Conservation (phyloP, 2,113 vertebrate genomes). For the Tetraodon nigroviridis region DNA sequence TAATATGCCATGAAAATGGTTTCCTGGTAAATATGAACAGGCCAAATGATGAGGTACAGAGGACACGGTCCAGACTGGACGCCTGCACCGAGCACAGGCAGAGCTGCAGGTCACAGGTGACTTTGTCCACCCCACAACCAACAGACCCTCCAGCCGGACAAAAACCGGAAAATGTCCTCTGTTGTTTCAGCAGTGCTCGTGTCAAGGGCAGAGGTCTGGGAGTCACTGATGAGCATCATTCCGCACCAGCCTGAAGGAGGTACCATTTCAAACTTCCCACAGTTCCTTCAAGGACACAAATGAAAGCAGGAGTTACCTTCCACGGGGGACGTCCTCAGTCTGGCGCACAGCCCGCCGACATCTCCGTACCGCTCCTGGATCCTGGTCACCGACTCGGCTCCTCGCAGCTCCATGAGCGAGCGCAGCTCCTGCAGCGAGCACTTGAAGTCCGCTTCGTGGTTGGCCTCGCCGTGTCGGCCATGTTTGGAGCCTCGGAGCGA, state of each 20-base stretch:
- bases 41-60: too few species aligned
- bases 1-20: too few species aligned
- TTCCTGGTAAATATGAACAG: too few species aligned
- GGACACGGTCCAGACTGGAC: background rate
- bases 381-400: slow-evolving; percentile 81
- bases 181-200: background rate
- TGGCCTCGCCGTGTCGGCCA: slow-evolving; percentile 78
- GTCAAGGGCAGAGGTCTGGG: slow-evolving; percentile 1
- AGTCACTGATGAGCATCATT: slow-evolving; percentile 20
- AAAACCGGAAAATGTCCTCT: slow-evolving; percentile 12
- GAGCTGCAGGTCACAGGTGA: slow-evolving; percentile 29
- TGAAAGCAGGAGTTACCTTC: slow-evolving; percentile 76
- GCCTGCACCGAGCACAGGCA: slow-evolving; percentile 11
- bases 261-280: too few species aligned
- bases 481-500: slow-evolving; percentile 87
- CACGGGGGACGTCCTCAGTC: slow-evolving; percentile 89
- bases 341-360: slow-evolving; percentile 86
- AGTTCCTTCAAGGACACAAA: background rate
- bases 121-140: slow-evolving; percentile 34
- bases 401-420: slow-evolving; percentile 91
- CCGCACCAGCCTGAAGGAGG: background rate
- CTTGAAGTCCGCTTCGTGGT: slow-evolving; percentile 84
- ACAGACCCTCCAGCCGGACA: slow-evolving; percentile 19
- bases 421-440: slow-evolving; percentile 86
- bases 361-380: slow-evolving; percentile 88